Percentiles rank a stretch among this genome's conserved stretches.
Evolutionary conservation across 2,797 vertebrate genomes (phyloP).

Genomic region (Lepilemur septentrionalis): DNA sequence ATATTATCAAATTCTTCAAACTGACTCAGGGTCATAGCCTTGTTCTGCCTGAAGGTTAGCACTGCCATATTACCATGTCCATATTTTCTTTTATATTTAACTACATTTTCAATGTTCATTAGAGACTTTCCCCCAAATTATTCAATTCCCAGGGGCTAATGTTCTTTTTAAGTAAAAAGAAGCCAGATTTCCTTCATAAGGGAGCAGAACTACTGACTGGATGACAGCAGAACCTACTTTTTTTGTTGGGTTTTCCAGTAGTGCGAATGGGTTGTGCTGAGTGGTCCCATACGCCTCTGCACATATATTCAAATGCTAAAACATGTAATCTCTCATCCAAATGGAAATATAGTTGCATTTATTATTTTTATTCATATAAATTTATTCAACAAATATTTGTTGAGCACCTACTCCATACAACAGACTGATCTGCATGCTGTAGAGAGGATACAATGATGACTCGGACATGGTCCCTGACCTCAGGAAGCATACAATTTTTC

Average conservation of each 20-base stretch:
- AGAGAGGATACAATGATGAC: not conserved
- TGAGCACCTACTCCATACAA: not conserved
- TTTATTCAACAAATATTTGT: not conserved
- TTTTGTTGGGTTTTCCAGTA: not conserved
- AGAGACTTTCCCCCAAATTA: not conserved
- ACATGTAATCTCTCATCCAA: not conserved
- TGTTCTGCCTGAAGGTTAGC: not conserved
- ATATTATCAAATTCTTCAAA: conserved; percentile 54
- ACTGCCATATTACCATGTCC: not conserved
- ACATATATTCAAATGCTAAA: not conserved
- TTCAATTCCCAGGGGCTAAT: not conserved
- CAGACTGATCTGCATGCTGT: not conserved
- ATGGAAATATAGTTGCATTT: not conserved
- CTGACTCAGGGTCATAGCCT: not conserved
- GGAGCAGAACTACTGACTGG: not conserved
- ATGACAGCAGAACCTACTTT: not conserved
- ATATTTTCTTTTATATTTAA: not conserved
- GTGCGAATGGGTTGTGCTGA: not conserved
- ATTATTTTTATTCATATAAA: conserved; percentile 2
- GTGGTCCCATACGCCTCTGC: not conserved
- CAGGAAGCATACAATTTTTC: not conserved
- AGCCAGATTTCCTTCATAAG: not conserved
- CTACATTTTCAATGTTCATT: not conserved
- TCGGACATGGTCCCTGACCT: not conserved
- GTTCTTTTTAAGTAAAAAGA: conserved; percentile 39